Percentiles rank a stretch among this genome's conserved stretches.
Evolutionary conservation across 1,140 invertebrate genomes (phyloP).

Genomic region (Lordiphosa clarofinis): DNA sequence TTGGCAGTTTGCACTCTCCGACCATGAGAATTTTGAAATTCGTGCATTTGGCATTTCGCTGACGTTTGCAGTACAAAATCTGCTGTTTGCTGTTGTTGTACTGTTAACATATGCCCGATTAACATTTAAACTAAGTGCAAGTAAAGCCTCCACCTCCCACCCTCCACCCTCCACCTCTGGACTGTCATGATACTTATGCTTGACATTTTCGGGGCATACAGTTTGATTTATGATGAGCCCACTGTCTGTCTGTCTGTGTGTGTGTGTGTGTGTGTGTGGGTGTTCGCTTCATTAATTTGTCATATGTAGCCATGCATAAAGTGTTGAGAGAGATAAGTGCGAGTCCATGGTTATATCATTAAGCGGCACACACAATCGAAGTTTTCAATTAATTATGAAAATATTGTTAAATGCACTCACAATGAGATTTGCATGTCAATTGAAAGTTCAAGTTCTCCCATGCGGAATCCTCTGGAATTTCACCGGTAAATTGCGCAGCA

Average conservation of each 20-base stretch:
- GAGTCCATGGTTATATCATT: conserved; percentile 38
- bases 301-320: conserved; percentile 68
- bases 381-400: conserved; percentile 64
- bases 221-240: conserved; percentile 58
- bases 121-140: conserved; percentile 47
- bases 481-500: not conserved
- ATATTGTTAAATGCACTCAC: conserved; percentile 47
- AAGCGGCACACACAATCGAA: conserved; percentile 32
- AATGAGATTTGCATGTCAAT: conserved; percentile 54
- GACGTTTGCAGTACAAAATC: conserved; percentile 42
- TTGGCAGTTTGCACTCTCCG: conserved; percentile 33
- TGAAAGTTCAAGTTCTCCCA: conserved; percentile 1
- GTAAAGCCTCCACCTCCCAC: conserved; percentile 3
- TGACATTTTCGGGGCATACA: conserved; percentile 58
- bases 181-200: conserved; percentile 11
- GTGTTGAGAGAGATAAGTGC: conserved; percentile 21
- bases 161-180: too few relatives aligned
- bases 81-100: conserved; percentile 26
- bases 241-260: conserved; percentile 14
- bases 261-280: conserved; percentile 17
- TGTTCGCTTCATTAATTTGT: conserved; percentile 67
- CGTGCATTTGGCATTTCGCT: conserved; percentile 40
- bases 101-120: conserved; percentile 43
- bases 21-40: conserved; percentile 14
- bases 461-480: not conserved